phyloP scores from a whole-genome alignment of 2,113 vertebrate species.

The Oncorhynchus kisutch region DNA sequence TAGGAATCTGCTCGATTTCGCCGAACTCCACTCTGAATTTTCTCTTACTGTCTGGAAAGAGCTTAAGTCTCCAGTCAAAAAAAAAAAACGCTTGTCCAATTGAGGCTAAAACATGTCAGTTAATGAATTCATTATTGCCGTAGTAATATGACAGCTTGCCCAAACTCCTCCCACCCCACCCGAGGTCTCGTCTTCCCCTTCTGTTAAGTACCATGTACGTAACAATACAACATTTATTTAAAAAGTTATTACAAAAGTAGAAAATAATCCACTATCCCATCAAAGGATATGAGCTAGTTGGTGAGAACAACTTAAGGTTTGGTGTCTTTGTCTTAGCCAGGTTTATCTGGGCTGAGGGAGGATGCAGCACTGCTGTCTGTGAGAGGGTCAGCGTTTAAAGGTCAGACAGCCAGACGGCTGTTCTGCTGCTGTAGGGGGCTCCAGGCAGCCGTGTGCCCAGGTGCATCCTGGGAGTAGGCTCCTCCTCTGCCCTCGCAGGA shows the following conservation, averaged over 20 bases:
- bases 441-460: slow-evolving; percentile 72
- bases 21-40: no score
- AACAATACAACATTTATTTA: slow-evolving; percentile 33
- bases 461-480: slow-evolving; percentile 68
- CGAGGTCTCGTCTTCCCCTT: slow-evolving; percentile 21
- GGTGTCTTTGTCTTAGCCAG: slow-evolving; percentile 41
- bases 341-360: slow-evolving; percentile 35
- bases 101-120: slow-evolving; percentile 4
- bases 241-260: slow-evolving; percentile 34
- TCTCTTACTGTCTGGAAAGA: no score
- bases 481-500: slow-evolving; percentile 48
- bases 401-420: slow-evolving; percentile 77
- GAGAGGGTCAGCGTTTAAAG: slow-evolving; percentile 6
- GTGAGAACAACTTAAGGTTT: slow-evolving; percentile 43
- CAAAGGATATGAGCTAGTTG: slow-evolving; percentile 43
- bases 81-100: neutral
- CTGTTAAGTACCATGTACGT: slow-evolving; percentile 27
- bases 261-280: slow-evolving; percentile 44
- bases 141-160: slow-evolving; percentile 28
- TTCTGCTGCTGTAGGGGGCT: slow-evolving; percentile 75
- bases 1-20: no score
- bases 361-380: slow-evolving; percentile 30
- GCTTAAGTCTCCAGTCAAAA: neutral
- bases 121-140: slow-evolving; percentile 46
- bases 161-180: slow-evolving; percentile 11